Evolutionary conservation across 2,113 vertebrate species (phyloP).

Genomic region (Puntigrus tetrazona): DNA sequence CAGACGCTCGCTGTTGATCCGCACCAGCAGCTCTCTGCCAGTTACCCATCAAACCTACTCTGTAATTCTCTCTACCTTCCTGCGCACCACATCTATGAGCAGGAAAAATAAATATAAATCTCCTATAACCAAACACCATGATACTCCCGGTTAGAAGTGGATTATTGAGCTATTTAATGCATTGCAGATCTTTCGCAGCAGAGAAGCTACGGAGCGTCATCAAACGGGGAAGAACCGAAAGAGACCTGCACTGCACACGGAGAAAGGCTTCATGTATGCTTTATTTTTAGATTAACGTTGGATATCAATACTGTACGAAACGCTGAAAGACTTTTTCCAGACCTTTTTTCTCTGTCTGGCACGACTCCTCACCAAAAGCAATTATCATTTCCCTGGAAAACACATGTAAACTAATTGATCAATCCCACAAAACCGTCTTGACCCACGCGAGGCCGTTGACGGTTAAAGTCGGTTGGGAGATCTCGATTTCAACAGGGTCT

Average conservation of each 20-base stretch:
- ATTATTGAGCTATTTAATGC: slow-evolving; percentile 46
- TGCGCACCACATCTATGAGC: slow-evolving; percentile 60
- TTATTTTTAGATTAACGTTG: slow-evolving; percentile 21
- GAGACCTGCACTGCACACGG: not conserved
- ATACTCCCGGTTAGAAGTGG: slow-evolving; percentile 50
- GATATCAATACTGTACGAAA: not conserved
- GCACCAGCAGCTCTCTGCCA: slow-evolving; percentile 40
- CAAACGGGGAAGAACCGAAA: not conserved
- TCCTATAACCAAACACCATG: slow-evolving; percentile 50
- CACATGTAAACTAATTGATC: slow-evolving; percentile 57
- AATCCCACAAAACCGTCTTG: slow-evolving; percentile 57
- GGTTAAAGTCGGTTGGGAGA: not conserved
- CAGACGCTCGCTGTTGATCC: slow-evolving; percentile 40
- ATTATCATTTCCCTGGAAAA: slow-evolving; percentile 68
- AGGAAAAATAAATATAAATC: slow-evolving; percentile 58
- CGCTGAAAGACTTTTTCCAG: slow-evolving; percentile 61
- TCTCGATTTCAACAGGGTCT: not conserved
- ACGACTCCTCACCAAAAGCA: slow-evolving; percentile 45
- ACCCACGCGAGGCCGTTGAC: slow-evolving; percentile 32
- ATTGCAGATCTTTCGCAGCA: slow-evolving; percentile 38
- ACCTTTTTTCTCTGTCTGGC: slow-evolving; percentile 67
- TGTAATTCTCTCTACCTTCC: slow-evolving; percentile 62
- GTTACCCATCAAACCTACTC: slow-evolving; percentile 53
- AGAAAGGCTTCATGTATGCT: not conserved
- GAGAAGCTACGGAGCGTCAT: not conserved